Percentiles rank a stretch among this genome's conserved stretches.
Conservation (phyloP, 1,140 invertebrate genomes). For the Neelides sp. region DNA sequence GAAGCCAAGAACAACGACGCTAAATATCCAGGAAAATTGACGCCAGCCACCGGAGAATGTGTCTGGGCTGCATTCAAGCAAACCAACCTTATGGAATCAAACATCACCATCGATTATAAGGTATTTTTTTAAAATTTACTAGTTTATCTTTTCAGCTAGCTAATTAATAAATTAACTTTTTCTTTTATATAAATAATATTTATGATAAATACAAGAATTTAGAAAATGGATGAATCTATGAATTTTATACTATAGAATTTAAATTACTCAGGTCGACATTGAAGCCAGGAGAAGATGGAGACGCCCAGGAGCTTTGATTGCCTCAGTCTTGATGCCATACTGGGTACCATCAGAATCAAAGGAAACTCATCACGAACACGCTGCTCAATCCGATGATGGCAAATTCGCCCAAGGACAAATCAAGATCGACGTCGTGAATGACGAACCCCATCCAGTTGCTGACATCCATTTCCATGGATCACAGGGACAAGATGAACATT, state of each 20-base stretch:
- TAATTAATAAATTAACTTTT: too few relatives aligned
- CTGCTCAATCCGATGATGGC: conserved; percentile 12
- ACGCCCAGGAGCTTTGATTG: conserved; percentile 23
- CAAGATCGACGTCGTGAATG: conserved; percentile 17
- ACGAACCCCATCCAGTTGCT: conserved; percentile 18
- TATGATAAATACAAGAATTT: neutral
- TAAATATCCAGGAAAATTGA: conserved; percentile 23
- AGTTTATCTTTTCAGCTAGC: too few relatives aligned
- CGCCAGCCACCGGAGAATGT: conserved; percentile 23
- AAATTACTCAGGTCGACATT: conserved; percentile 14
- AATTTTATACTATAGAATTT: neutral
- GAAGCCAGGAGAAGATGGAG: conserved; percentile 29
- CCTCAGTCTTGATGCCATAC: conserved; percentile 27
- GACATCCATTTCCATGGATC: conserved; percentile 29
- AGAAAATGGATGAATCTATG: neutral
- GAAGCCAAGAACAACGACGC: conserved; percentile 4
- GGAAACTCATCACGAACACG: conserved; percentile 11
- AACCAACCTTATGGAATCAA: conserved; percentile 28
- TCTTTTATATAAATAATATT: too few relatives aligned
- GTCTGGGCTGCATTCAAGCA: conserved; percentile 28
- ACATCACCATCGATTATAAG: conserved; percentile 30
- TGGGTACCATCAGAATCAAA: conserved; percentile 19
- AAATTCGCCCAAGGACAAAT: conserved; percentile 24
- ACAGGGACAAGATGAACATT: conserved; percentile 25
- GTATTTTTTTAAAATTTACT: neutral